These are phyloP conservation scores for Nomada lathburiana DNA, from an alignment of 2,888 invertebrate species.

Conservation along the genomic window DNA sequence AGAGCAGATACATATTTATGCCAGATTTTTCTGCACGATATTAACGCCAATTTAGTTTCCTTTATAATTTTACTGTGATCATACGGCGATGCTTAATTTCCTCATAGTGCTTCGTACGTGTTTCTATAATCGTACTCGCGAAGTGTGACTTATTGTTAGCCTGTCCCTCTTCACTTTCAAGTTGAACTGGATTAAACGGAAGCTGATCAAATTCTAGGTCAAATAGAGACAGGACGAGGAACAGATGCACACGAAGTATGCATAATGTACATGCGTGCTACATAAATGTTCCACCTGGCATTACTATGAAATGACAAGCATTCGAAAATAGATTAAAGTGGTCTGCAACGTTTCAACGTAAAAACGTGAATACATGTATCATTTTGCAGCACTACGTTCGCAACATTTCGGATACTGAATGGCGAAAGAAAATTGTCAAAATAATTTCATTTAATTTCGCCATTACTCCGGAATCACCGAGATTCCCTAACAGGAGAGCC, in stretches of 20 bases:
- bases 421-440: too few relatives aligned
- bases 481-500: background rate
- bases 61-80: too few relatives aligned
- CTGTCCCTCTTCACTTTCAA: background rate
- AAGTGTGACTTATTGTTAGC: background rate
- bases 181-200: background rate
- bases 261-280: conserved; percentile 7
- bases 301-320: background rate
- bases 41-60: too few relatives aligned
- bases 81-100: too few relatives aligned
- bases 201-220: conserved; percentile 2
- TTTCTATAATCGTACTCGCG: too few relatives aligned
- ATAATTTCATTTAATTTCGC: too few relatives aligned
- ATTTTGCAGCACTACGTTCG: background rate
- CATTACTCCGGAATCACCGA: background rate
- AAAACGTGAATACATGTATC: background rate
- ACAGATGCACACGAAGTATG: conserved; percentile 19
- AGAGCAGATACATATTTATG: too few relatives aligned
- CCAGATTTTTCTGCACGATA: too few relatives aligned
- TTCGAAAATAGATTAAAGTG: conserved; percentile 17
- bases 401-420: background rate
- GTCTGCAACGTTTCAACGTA: conserved; percentile 1
- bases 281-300: conserved; percentile 35
- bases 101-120: too few relatives aligned
- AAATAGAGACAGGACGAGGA: conserved; percentile 21